These are phyloP conservation scores for Phlogophora meticulosa DNA, from an alignment of 2,888 invertebrate species.

Conservation along the genomic window DNA sequence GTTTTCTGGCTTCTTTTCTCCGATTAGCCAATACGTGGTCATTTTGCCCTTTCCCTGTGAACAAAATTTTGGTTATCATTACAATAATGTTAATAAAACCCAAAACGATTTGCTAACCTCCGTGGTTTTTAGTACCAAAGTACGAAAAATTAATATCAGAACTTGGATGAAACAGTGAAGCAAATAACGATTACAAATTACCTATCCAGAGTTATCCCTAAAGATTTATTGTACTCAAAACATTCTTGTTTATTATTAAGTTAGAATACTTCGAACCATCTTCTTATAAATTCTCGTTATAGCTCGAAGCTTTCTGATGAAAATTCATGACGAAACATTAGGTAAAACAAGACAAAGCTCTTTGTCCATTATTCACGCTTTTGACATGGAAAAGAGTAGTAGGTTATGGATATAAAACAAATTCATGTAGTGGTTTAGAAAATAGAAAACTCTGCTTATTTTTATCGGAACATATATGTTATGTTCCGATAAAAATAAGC, in stretches of 20 bases:
- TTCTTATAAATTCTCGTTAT: conserved; percentile 29
- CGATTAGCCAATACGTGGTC: conserved; percentile 96
- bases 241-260: conserved; percentile 37
- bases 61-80: conserved; percentile 41
- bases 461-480: no score
- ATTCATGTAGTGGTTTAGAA: no score
- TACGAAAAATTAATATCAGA: not conserved
- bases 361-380: conserved; percentile 29
- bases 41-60: conserved; percentile 96
- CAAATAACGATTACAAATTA: conserved; percentile 25
- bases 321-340: conserved; percentile 49
- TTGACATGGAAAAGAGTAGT: conserved; percentile 33
- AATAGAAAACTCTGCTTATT: no score
- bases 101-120: conserved; percentile 8
- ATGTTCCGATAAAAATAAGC: no score
- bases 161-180: not conserved
- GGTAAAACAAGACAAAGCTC: conserved; percentile 33
- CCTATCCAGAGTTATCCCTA: conserved; percentile 6
- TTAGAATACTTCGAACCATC: conserved; percentile 39
- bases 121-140: conserved; percentile 7
- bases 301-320: conserved; percentile 29
- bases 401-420: conserved; percentile 6
- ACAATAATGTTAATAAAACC: not conserved
- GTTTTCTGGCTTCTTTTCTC: conserved; percentile 90
- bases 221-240: conserved; percentile 42